Evolutionary conservation across 2,797 vertebrate genomes (phyloP).

Genomic region (Microctenopoma lineatum): DNA sequence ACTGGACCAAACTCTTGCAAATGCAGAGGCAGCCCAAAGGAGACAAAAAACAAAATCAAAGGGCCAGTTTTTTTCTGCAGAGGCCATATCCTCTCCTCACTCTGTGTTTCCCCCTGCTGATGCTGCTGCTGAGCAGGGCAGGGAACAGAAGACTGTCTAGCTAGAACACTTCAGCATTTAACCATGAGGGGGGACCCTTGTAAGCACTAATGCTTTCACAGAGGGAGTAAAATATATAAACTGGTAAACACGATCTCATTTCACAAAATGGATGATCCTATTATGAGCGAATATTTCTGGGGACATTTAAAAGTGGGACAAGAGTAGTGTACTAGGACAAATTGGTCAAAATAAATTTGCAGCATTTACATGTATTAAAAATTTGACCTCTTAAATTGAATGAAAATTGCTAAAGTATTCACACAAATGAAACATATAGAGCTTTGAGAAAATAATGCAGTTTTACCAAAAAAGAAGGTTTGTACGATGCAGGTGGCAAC

Average conservation of each 20-base stretch:
- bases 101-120: conserved; percentile 50
- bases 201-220: conserved; percentile 35
- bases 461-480: too few species aligned
- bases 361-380: conserved; percentile 3
- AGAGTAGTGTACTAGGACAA: conserved; percentile 10
- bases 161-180: conserved; percentile 44
- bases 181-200: conserved; percentile 42
- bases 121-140: conserved; percentile 50
- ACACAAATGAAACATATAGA: neutral
- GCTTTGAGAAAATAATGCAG: neutral
- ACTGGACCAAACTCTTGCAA: conserved; percentile 62
- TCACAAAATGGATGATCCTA: conserved; percentile 15
- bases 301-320: conserved; percentile 16
- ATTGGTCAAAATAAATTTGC: conserved; percentile 5
- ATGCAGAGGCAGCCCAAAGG: conserved; percentile 64
- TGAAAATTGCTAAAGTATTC: neutral
- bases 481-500: neutral
- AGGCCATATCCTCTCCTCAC: conserved; percentile 54
- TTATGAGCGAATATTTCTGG: conserved; percentile 9
- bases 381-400: neutral
- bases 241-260: conserved; percentile 15
- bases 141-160: conserved; percentile 48
- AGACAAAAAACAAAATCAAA: conserved; percentile 77
- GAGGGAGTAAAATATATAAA: conserved; percentile 24
- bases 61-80: conserved; percentile 57